phyloP scores from a whole-genome alignment of 2,113 vertebrate species.

The Scortum barcoo region DNA sequence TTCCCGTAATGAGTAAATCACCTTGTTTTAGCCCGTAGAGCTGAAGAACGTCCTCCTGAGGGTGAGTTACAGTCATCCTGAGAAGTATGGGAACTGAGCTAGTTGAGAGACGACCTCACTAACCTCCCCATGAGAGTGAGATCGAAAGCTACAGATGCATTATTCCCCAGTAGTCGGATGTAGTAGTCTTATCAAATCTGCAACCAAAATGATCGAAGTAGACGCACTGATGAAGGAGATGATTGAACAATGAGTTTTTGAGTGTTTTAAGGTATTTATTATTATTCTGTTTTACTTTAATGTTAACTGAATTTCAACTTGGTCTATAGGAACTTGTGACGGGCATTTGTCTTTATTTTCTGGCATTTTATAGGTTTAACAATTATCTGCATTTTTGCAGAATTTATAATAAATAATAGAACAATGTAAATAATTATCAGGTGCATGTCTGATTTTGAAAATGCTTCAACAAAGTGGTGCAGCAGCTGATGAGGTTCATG shows the following conservation, averaged over 20 bases:
- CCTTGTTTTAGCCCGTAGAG: not conserved
- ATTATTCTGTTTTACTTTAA: not conserved
- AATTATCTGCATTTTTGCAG: not conserved
- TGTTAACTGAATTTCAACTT: not conserved
- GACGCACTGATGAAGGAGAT: not conserved
- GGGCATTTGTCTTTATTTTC: not conserved
- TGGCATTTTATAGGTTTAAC: not conserved
- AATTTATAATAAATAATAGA: not conserved
- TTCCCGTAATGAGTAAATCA: constrained; percentile 12
- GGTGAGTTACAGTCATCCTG: not conserved
- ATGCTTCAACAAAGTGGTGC: not conserved
- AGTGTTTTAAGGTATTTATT: not conserved
- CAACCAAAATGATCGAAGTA: not conserved
- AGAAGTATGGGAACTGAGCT: not conserved
- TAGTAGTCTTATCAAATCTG: not conserved
- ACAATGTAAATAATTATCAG: too few species aligned
- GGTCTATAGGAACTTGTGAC: not conserved
- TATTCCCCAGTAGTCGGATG: not conserved
- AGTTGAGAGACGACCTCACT: not conserved
- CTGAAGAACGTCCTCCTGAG: not conserved
- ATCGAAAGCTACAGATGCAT: not conserved
- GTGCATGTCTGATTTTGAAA: too few species aligned
- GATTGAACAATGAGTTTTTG: not conserved
- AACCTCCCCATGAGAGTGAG: not conserved
- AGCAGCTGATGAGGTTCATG: not conserved